Percentiles rank a stretch among this genome's conserved stretches.
phyloP scores from a whole-genome alignment of 2,888 invertebrate genomes.

The Mythimna loreyi region DNA sequence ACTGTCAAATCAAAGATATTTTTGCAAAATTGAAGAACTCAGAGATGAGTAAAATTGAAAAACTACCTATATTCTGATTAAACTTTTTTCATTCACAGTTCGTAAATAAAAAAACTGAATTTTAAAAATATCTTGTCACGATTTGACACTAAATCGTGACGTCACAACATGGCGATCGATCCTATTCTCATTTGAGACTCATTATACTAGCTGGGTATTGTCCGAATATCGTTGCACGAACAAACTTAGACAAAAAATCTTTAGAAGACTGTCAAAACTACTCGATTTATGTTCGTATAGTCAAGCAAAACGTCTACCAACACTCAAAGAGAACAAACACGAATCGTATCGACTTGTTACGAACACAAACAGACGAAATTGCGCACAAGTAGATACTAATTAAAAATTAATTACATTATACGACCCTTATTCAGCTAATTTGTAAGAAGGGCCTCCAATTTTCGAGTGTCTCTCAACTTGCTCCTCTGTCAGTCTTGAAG shows the following conservation, averaged over 20 bases:
- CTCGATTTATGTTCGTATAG: neutral
- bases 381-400: conserved; percentile 19
- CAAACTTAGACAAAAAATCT: neutral
- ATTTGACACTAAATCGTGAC: too few species aligned
- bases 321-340: neutral
- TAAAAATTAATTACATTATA: conserved; percentile 35
- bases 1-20: too few species aligned
- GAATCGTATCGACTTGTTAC: neutral
- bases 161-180: too few species aligned
- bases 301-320: neutral
- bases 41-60: too few species aligned
- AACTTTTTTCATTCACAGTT: too few species aligned
- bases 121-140: too few species aligned
- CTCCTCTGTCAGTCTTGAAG: neutral
- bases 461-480: neutral
- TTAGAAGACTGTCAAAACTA: neutral
- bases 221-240: too few species aligned
- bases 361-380: conserved; percentile 21
- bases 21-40: too few species aligned
- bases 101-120: too few species aligned
- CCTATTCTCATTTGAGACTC: too few species aligned
- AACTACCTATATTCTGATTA: too few species aligned
- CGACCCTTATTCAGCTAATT: conserved; percentile 2
- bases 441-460: conserved; percentile 10
- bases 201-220: too few species aligned